These are phyloP conservation scores for Taphrorychus bicolor DNA, from an alignment of 2,888 invertebrate species.

Conservation along the genomic window DNA sequence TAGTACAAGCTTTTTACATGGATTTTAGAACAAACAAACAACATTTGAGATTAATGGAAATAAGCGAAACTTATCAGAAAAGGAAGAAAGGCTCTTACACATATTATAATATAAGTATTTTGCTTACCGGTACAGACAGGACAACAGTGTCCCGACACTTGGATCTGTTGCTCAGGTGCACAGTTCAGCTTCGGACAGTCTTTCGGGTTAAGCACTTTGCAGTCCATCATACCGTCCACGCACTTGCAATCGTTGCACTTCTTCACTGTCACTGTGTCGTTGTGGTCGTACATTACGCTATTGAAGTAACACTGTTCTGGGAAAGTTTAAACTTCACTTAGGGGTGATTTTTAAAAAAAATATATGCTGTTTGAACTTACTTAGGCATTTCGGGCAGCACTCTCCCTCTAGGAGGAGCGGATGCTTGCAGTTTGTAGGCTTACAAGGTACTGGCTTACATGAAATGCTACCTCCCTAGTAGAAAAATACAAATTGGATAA, in stretches of 20 bases:
- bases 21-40: background rate
- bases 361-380: slow-evolving; percentile 65
- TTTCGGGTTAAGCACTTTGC: slow-evolving; percentile 74
- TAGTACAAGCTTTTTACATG: slow-evolving; percentile 1
- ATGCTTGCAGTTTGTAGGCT: slow-evolving; percentile 78
- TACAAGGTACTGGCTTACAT: slow-evolving; percentile 84
- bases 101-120: background rate
- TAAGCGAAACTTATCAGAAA: background rate
- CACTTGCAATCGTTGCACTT: slow-evolving; percentile 86
- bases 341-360: background rate
- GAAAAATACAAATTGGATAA: background rate
- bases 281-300: slow-evolving; percentile 74
- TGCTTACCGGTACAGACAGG: slow-evolving; percentile 85
- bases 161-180: slow-evolving; percentile 77
- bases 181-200: slow-evolving; percentile 78
- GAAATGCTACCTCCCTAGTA: slow-evolving; percentile 81
- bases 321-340: slow-evolving; percentile 22
- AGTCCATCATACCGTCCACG: slow-evolving; percentile 82
- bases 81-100: background rate
- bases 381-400: slow-evolving; percentile 86
- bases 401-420: slow-evolving; percentile 79
- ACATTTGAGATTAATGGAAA: background rate
- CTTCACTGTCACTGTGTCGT: slow-evolving; percentile 74
- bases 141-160: slow-evolving; percentile 87
- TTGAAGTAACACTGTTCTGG: slow-evolving; percentile 56